These are phyloP conservation scores for Hartigia nigra DNA, from an alignment of 2,888 invertebrate species.

Conservation along the genomic window DNA sequence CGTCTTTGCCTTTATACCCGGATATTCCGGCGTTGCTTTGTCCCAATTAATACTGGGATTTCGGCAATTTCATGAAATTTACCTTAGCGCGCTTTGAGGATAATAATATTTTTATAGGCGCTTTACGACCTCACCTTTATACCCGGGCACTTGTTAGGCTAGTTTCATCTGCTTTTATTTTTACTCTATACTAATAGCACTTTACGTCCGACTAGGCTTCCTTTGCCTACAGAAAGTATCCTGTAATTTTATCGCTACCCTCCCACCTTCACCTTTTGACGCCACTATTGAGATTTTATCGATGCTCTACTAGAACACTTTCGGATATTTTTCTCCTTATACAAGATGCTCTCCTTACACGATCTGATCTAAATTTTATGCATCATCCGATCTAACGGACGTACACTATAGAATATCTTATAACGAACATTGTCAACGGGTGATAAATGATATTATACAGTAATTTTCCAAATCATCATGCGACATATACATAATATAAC, in stretches of 20 bases:
- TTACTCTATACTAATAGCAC: not conserved
- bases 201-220: not conserved
- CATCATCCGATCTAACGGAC: not conserved
- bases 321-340: not conserved
- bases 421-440: not conserved
- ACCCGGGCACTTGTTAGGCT: not conserved
- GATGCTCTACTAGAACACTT: not conserved
- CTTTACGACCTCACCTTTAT: not conserved
- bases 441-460: not conserved
- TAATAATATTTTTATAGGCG: not conserved
- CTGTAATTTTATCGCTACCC: not conserved
- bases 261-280: not conserved
- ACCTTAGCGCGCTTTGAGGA: not conserved
- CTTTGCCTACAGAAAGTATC: not conserved
- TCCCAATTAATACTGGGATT: not conserved
- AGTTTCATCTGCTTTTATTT: not conserved
- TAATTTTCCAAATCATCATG: not conserved
- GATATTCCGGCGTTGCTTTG: not conserved
- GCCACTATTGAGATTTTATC: not conserved
- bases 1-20: not conserved
- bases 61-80: not conserved
- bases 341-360: not conserved
- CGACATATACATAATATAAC: not conserved
- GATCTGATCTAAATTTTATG: not conserved
- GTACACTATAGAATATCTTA: not conserved